Conservation (phyloP, 2,113 vertebrate genomes). For the Chitala chitala region DNA sequence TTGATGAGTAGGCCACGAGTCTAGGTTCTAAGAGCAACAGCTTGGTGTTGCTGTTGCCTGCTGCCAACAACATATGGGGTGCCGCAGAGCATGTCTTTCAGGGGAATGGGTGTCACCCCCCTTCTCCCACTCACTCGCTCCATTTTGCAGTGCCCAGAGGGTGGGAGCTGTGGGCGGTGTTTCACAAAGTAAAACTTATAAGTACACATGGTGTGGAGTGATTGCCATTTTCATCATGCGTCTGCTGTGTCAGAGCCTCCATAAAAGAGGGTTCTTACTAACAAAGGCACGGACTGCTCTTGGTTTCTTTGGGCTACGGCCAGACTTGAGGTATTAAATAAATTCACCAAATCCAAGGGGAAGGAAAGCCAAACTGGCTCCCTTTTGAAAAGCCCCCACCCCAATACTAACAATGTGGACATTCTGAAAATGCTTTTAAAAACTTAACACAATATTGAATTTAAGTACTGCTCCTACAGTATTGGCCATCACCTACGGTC, state of each 20-base stretch:
- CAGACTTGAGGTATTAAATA: constrained; percentile 26
- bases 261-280: constrained; percentile 38
- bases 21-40: constrained; percentile 6
- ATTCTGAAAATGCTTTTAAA: background rate
- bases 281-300: constrained; percentile 25
- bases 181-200: background rate
- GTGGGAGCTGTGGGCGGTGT: background rate
- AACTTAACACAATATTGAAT: constrained; percentile 30
- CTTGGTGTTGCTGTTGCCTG: background rate
- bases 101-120: background rate
- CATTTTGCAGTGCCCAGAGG: background rate
- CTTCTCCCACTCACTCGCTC: too few species aligned
- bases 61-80: constrained; percentile 10
- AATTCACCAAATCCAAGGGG: constrained; percentile 27
- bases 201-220: background rate
- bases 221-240: constrained; percentile 23
- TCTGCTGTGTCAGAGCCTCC: constrained; percentile 27
- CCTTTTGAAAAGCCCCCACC: constrained; percentile 31
- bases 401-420: constrained; percentile 28
- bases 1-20: background rate
- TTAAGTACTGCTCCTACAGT: constrained; percentile 28
- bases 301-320: constrained; percentile 26
- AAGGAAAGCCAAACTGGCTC: constrained; percentile 26
- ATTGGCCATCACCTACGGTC: too few species aligned
- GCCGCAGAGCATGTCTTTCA: background rate